Conservation (phyloP, 1,140 invertebrate species). For the Coenobita brevimanus region DNA sequence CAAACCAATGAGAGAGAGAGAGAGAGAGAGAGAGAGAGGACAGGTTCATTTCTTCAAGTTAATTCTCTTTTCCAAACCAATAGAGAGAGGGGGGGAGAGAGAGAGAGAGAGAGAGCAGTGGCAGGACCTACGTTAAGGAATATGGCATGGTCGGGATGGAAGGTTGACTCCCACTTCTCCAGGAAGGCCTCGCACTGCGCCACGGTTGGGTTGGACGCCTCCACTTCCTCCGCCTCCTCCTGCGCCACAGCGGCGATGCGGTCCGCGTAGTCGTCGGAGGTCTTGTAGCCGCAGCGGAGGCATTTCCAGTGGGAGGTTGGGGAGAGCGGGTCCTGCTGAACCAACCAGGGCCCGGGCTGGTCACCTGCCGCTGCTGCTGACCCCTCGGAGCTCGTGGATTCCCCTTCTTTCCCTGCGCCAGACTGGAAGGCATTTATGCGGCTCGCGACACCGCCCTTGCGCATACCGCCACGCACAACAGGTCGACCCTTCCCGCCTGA, state of each 20-base stretch:
- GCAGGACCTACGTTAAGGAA: slow-evolving; percentile 78
- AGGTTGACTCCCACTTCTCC: slow-evolving; percentile 77
- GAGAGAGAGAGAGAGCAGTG: too few species aligned
- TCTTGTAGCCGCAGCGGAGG: slow-evolving; percentile 77
- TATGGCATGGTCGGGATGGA: slow-evolving; percentile 87
- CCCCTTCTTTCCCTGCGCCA: not conserved
- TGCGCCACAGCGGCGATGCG: slow-evolving; percentile 81
- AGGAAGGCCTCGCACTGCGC: slow-evolving; percentile 79
- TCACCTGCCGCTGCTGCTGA: not conserved
- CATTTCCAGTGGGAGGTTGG: slow-evolving; percentile 77
- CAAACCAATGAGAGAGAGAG: not conserved
- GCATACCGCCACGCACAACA: slow-evolving; percentile 2
- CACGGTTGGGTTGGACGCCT: slow-evolving; percentile 70
- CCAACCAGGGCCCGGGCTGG: slow-evolving; percentile 30
- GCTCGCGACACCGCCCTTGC: slow-evolving; percentile 22
- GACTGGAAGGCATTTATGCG: slow-evolving; percentile 32
- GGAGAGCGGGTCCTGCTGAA: slow-evolving; percentile 59
- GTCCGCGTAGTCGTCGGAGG: slow-evolving; percentile 77
- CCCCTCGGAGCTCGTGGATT: not conserved
- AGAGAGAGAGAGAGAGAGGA: not conserved
- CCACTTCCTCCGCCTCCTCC: slow-evolving; percentile 82
- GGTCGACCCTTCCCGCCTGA: slow-evolving; percentile 71
- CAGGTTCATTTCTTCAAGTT: too few species aligned
- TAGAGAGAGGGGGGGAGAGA: too few species aligned
- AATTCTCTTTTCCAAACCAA: too few species aligned